These are phyloP conservation scores for Brachionus plicatilis DNA, from an alignment of 1,140 invertebrate genomes.

Conservation along the genomic window DNA sequence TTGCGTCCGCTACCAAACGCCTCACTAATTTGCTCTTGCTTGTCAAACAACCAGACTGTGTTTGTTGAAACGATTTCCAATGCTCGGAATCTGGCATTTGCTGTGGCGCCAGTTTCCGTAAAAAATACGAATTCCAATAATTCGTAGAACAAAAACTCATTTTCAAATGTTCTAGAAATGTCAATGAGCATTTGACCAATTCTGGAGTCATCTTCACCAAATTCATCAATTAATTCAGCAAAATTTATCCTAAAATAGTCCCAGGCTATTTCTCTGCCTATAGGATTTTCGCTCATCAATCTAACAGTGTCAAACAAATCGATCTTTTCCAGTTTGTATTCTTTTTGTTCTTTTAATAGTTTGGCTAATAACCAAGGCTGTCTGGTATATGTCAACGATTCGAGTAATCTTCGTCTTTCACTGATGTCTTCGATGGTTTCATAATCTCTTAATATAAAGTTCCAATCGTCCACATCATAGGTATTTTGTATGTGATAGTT, in stretches of 20 bases:
- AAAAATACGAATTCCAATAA: conserved; percentile 34
- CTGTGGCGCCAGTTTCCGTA: conserved; percentile 10
- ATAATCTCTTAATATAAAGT: neutral
- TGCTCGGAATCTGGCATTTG: conserved; percentile 32
- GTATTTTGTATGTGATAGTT: conserved; percentile 35
- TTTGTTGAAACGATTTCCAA: conserved; percentile 34
- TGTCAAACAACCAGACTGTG: neutral
- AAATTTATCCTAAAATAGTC: conserved; percentile 32
- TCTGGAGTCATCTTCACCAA: conserved; percentile 17
- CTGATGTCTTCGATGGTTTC: neutral
- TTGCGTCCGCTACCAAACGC: neutral
- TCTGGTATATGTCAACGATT: conserved; percentile 10
- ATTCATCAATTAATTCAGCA: neutral
- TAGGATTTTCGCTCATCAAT: conserved; percentile 7
- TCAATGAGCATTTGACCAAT: conserved; percentile 9
- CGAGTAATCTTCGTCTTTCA: neutral
- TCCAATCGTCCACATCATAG: conserved; percentile 32
- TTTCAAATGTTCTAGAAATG: conserved; percentile 23
- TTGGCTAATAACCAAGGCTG: conserved; percentile 6
- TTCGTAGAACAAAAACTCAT: conserved; percentile 25
- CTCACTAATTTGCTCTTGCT: conserved; percentile 4
- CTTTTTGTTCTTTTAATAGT: neutral
- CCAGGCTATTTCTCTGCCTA: conserved; percentile 34
- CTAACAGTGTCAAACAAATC: conserved; percentile 25
- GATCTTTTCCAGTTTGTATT: neutral